Percentiles rank a stretch among this genome's conserved stretches.
phyloP scores from a whole-genome alignment of 1,140 invertebrate genomes.

The Trachymyrmex cornetzi region DNA sequence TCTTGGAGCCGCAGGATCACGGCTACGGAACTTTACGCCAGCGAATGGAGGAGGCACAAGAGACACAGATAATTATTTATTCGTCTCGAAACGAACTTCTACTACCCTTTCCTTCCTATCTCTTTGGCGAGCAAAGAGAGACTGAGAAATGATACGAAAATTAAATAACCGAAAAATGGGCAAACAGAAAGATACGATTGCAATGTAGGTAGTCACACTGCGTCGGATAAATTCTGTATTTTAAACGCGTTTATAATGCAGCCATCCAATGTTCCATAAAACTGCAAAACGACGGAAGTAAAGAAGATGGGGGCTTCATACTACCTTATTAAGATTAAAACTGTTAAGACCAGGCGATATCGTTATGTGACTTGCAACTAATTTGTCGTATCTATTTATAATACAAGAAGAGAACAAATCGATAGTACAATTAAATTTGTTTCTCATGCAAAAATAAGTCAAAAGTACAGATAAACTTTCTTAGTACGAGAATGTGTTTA shows the following conservation, averaged over 20 bases:
- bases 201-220: background rate
- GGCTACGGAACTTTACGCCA: conserved; percentile 12
- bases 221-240: conserved; percentile 14
- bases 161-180: conserved; percentile 38
- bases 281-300: conserved; percentile 14
- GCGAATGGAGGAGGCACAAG: conserved; percentile 28
- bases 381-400: background rate
- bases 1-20: conserved; percentile 45
- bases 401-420: no score
- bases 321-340: background rate
- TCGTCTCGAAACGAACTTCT: conserved; percentile 10
- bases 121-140: conserved; percentile 15
- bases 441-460: no score
- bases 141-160: conserved; percentile 44
- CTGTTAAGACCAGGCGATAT: conserved; percentile 1
- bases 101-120: background rate
- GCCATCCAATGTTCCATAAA: background rate
- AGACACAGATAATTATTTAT: conserved; percentile 61
- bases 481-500: no score
- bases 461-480: no score
- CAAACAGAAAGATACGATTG: conserved; percentile 24
- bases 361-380: conserved; percentile 17
- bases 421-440: no score
- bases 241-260: conserved; percentile 44
- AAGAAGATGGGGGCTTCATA: conserved; percentile 6